Evolutionary conservation across 1,140 invertebrate species (phyloP).

Genomic region (Sweltsa coloradensis): DNA sequence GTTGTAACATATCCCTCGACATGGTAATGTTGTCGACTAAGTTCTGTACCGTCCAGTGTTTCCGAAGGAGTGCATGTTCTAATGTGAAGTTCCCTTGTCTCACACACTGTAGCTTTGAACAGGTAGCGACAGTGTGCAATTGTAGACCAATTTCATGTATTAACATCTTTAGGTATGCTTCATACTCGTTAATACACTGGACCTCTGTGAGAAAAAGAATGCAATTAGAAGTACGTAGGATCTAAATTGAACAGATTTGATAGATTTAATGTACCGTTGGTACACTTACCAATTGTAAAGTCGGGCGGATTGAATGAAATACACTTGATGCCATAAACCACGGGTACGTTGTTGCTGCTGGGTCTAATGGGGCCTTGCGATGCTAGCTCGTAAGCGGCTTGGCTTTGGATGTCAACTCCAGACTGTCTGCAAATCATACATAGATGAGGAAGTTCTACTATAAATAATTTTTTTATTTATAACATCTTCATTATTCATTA

Average conservation of each 20-base stretch:
- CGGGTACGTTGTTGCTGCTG: slow-evolving; percentile 45
- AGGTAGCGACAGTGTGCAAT: slow-evolving; percentile 66
- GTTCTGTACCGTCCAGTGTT: slow-evolving; percentile 66
- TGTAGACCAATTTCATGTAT: slow-evolving; percentile 69
- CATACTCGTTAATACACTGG: slow-evolving; percentile 70
- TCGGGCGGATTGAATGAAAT: slow-evolving; percentile 66
- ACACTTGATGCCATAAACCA: slow-evolving; percentile 81
- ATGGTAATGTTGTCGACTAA: slow-evolving; percentile 65
- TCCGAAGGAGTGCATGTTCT: slow-evolving; percentile 59
- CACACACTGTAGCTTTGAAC: slow-evolving; percentile 64
- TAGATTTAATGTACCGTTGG: too few relatives aligned
- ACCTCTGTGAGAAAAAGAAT: slow-evolving; percentile 52
- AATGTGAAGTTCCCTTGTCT: slow-evolving; percentile 71
- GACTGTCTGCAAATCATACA: slow-evolving; percentile 44
- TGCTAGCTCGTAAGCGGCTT: slow-evolving; percentile 81
- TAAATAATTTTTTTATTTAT: slow-evolving; percentile 9
- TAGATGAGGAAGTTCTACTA: slow-evolving; percentile 3
- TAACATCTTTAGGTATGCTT: slow-evolving; percentile 56
- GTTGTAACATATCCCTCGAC: too few relatives aligned
- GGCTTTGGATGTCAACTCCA: slow-evolving; percentile 67
- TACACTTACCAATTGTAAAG: slow-evolving; percentile 65
- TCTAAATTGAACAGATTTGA: slow-evolving; percentile 2
- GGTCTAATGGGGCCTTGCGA: slow-evolving; percentile 66
- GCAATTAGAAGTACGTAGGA: neutral
- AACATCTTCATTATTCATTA: slow-evolving; percentile 5